These are phyloP conservation scores for Clarias pachynema DNA, from an alignment of 2,797 vertebrate species.

Conservation along the genomic window DNA sequence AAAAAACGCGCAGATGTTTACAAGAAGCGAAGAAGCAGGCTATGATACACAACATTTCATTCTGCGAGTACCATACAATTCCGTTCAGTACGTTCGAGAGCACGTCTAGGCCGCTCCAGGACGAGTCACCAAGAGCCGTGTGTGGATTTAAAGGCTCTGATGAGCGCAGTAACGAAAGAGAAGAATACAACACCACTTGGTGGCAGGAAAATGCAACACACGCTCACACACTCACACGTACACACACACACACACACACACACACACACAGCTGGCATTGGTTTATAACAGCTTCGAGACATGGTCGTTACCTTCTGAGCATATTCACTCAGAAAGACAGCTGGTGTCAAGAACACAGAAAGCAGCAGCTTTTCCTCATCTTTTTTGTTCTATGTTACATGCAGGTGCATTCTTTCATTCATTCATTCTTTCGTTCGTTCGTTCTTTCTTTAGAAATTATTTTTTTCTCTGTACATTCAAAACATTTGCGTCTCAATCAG, in stretches of 20 bases:
- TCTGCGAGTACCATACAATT: conserved; percentile 61
- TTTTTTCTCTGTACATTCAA: conserved; percentile 18
- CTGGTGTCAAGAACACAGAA: conserved; percentile 74
- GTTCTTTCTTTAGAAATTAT: background rate
- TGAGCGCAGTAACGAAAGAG: conserved; percentile 29
- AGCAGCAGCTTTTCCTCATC: conserved; percentile 65
- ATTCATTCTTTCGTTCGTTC: background rate
- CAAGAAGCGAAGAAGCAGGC: conserved; percentile 66
- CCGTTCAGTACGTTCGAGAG: conserved; percentile 71
- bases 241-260: conserved; percentile 63
- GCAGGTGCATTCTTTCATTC: background rate
- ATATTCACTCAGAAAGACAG: conserved; percentile 71
- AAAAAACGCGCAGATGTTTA: conserved; percentile 71
- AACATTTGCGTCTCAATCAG: conserved; percentile 2
- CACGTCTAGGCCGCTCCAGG: conserved; percentile 31
- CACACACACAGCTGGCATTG: conserved; percentile 57
- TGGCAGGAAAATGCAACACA: conserved; percentile 59
- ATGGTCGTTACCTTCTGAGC: conserved; percentile 78
- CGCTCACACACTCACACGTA: conserved; percentile 62
- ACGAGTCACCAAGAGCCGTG: conserved; percentile 8
- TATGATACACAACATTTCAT: conserved; percentile 71
- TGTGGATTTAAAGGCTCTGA: background rate
- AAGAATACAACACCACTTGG: conserved; percentile 55
- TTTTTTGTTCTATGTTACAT: background rate
- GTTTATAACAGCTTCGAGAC: conserved; percentile 77